Evolutionary conservation across 2,797 vertebrate genomes (phyloP), one percentile per base, ranked within the genome.

Genomic region (Acanthurus leucopareius): DNA sequence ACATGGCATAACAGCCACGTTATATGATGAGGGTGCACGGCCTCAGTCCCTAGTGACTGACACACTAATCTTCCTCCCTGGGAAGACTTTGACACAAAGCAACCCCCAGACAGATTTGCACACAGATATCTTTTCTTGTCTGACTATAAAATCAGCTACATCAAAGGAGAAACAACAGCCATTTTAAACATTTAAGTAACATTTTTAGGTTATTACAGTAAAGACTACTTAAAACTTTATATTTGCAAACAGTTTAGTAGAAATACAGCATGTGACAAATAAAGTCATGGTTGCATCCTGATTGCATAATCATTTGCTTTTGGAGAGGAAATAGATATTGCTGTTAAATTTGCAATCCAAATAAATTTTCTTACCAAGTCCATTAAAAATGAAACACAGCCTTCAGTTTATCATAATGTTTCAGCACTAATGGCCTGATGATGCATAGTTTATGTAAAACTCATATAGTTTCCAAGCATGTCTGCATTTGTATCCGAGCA

Each of bases 11-110:
- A 72, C 60, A 83, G 65, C 38, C 62, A 69, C 70, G 80, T 73
- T 76, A 73, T 58, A 87, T 76, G 77, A 72, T 44, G 54, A 77
- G 74, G 73, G 80, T 65, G 69, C 69, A 75, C 28, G 32, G 80
- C 72, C 72, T 66, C 63, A 19, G 76, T 78, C 77, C 68, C 79
- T 73, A 71, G 62, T 72, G 67, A 78, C 73, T 81, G 80, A 62
- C 69, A 86, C 77, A 61, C 74, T 88, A 74, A 81, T 84, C 65
- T 80, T 71, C 38, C 19, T 54, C 52, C 32, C 47, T 61, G 56
- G 22, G 45, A 73, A 88, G 15, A 66, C 17, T 58, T 44, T 69
- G 47, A 73, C 60, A 75, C 38, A 0, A 60, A 53, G 67, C 54
- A 71, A 64, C 22, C 40, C 64, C 58, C 2, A 0, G 45, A 74